Evolutionary conservation across 2,888 invertebrate genomes (phyloP).

Genomic region (Machimus rusticus): DNA sequence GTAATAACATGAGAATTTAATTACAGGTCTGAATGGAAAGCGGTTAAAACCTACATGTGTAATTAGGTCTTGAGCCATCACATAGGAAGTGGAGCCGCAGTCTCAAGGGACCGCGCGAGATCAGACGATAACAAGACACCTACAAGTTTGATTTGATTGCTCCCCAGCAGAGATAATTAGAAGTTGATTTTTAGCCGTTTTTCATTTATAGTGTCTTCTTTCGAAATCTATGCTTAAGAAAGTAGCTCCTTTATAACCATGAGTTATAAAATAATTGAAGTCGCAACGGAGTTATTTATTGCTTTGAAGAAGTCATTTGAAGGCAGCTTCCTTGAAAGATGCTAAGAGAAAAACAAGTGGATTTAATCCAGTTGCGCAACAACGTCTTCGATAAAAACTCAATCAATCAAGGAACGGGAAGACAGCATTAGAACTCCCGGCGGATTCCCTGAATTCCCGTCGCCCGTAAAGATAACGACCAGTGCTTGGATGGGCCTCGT

Average conservation of each 20-base stretch:
- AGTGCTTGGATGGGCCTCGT: background rate
- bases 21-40: background rate
- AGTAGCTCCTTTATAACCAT: background rate
- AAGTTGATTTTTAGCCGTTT: background rate
- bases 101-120: background rate
- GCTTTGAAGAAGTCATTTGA: background rate
- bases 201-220: background rate
- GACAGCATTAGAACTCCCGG: background rate
- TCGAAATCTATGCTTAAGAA: background rate
- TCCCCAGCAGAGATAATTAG: background rate
- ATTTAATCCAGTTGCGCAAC: background rate
- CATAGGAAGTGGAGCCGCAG: background rate
- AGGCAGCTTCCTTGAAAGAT: background rate
- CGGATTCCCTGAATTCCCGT: background rate
- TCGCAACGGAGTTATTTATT: background rate
- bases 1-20: constrained; percentile 6
- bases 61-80: background rate
- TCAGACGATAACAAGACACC: background rate
- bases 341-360: background rate
- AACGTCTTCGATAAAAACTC: background rate
- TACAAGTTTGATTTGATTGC: background rate
- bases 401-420: background rate
- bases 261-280: background rate
- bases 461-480: background rate
- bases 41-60: background rate